Percentiles rank a stretch among this genome's conserved stretches.
These are phyloP conservation scores for Oreochromis spilurus DNA, from an alignment of 2,113 vertebrate genomes.

Conservation along the genomic window DNA sequence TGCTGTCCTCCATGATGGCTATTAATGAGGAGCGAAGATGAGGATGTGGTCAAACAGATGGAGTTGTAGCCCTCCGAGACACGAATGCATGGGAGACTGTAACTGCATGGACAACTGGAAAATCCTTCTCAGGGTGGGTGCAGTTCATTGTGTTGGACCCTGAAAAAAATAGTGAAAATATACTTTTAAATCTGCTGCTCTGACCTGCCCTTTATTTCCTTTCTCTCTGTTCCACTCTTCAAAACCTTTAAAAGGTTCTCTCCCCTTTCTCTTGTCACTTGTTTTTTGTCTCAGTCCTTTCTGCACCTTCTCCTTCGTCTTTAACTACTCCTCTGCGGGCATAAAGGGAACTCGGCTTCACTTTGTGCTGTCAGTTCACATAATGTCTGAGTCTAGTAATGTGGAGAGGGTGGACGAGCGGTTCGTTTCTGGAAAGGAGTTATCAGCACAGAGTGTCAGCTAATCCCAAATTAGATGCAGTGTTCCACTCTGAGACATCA, in stretches of 20 bases:
- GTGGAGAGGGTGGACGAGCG: background rate
- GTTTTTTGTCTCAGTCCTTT: background rate
- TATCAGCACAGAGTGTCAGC: background rate
- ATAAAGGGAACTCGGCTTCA: background rate
- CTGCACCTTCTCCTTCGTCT: background rate
- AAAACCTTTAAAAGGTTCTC: background rate
- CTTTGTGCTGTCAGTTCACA: background rate
- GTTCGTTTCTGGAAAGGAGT: slow-evolving; percentile 3
- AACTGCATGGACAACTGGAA: background rate
- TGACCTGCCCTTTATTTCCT: background rate
- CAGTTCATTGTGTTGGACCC: background rate
- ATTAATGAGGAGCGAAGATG: slow-evolving; percentile 6
- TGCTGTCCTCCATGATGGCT: slow-evolving; percentile 48
- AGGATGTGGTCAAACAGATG: background rate
- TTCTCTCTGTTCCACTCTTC: background rate
- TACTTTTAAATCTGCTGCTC: background rate
- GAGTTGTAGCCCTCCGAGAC: background rate
- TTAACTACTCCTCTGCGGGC: background rate
- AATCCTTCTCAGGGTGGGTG: background rate
- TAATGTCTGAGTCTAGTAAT: background rate
- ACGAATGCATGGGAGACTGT: background rate
- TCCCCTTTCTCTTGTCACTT: background rate
- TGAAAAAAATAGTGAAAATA: background rate
- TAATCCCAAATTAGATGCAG: slow-evolving; percentile 25
- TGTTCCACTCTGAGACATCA: background rate